Evolutionary conservation across 2,113 vertebrate species (phyloP), one percentile per base, ranked within the genome.

Genomic region (Tringa solitaria): DNA sequence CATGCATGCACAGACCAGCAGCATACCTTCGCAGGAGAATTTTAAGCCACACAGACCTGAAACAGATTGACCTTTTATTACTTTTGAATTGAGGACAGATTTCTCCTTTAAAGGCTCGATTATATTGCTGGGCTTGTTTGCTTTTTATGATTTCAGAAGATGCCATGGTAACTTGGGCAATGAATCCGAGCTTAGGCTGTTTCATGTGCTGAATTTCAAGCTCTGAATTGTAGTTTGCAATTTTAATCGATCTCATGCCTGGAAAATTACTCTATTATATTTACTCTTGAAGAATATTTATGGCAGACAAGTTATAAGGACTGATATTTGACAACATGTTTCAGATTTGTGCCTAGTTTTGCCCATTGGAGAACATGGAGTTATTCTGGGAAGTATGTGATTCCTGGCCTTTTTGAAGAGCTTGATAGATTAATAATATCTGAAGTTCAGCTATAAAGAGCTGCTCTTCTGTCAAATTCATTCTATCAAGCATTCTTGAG

Each of bases 41-140:
- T 97, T 96, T 88, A 96, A 95, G 86, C 74, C 68, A 93, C 64
- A n/a, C 41, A 94, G 56, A 90, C 76, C 78, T 88, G 94, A 98
- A 96, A 93, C 56, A 96, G 91, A 95, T 51, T 97, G 95, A 96
- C 91, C 85, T 98, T 97, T 97, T 94, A 96, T 96, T 94, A 90
- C 86, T 96, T 98, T 76, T 96, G 96, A 97, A 96, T 91, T 94
- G 94, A 97, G 78, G 90, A 96, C 76, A 94, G 83, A 67, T 96
- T 94, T 95, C 74, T 72, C 56, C 56, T 96, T 97, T 95, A 97
- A 97, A 95, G 77, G 69, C 73, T 97, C 33, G 12, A 63, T 98
- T 97, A 94, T 83, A 94, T 88, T 89, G 78, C 68, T 83, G 46
- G 13, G 50, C 24, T 93, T 95, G 64, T 87, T 95, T 89, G 65